Evolutionary conservation across 2,113 vertebrate species (phyloP).

Genomic region (Channa argus): DNA sequence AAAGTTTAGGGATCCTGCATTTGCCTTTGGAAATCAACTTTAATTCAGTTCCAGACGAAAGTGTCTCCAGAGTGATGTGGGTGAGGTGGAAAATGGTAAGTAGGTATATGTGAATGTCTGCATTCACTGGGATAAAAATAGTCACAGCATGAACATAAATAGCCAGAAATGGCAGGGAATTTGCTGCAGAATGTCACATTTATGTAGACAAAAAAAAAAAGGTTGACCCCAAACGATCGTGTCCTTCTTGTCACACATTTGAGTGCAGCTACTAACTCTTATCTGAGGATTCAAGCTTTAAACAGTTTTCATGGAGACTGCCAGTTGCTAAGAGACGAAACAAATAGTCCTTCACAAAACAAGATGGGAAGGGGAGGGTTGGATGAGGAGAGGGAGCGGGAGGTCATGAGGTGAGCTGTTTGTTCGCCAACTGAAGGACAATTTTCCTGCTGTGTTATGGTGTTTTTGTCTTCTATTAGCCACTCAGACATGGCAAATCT

Average conservation of each 20-base stretch:
- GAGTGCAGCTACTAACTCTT: background rate
- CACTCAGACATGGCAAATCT: background rate
- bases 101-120: too few relatives aligned
- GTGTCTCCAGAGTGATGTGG: too few relatives aligned
- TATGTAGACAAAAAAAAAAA: background rate
- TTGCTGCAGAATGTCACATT: too few relatives aligned
- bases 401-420: background rate
- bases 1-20: too few relatives aligned
- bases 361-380: background rate
- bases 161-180: too few relatives aligned
- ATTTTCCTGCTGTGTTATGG: background rate
- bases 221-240: background rate
- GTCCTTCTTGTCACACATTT: slow-evolving; percentile 5
- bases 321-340: background rate
- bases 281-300: slow-evolving; percentile 26
- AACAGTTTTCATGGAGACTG: slow-evolving; percentile 1
- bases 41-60: too few relatives aligned
- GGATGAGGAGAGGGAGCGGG: background rate
- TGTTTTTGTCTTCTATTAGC: background rate
- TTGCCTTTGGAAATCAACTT: too few relatives aligned
- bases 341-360: slow-evolving; percentile 9
- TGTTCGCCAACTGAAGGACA: background rate
- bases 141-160: too few relatives aligned
- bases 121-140: too few relatives aligned
- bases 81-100: too few relatives aligned